phyloP scores from a whole-genome alignment of 2,113 vertebrate genomes.

The Periophthalmus modestus region DNA sequence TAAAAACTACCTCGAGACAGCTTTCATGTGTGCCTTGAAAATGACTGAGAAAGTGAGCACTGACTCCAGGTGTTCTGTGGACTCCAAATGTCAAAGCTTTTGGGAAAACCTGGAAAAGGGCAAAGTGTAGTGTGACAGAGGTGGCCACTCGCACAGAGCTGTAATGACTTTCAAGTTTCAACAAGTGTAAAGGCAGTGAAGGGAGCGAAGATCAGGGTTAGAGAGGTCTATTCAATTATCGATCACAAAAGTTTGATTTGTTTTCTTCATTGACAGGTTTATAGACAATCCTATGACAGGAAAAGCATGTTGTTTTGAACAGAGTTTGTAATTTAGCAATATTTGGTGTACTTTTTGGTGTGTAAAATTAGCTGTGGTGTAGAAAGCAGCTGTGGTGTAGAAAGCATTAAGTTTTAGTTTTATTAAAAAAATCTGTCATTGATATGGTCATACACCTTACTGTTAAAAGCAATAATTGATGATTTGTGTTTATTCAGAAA shows the following conservation, averaged over 20 bases:
- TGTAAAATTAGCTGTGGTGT: too few relatives aligned
- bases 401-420: too few relatives aligned
- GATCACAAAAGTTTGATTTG: background rate
- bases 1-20: background rate
- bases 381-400: too few relatives aligned
- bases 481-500: too few relatives aligned
- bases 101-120: conserved; percentile 5
- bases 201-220: background rate
- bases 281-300: too few relatives aligned
- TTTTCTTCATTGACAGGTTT: background rate
- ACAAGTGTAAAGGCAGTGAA: background rate
- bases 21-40: background rate
- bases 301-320: too few relatives aligned
- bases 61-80: background rate
- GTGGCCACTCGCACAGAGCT: background rate
- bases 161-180: conserved; percentile 1
- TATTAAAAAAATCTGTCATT: too few relatives aligned
- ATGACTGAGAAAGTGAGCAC: background rate
- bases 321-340: too few relatives aligned
- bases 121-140: conserved; percentile 21
- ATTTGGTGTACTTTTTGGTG: too few relatives aligned
- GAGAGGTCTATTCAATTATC: background rate
- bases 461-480: too few relatives aligned
- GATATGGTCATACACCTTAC: too few relatives aligned
- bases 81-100: conserved; percentile 1